phyloP scores from a whole-genome alignment of 2,888 invertebrate genomes.

The Oligia latruncula region DNA sequence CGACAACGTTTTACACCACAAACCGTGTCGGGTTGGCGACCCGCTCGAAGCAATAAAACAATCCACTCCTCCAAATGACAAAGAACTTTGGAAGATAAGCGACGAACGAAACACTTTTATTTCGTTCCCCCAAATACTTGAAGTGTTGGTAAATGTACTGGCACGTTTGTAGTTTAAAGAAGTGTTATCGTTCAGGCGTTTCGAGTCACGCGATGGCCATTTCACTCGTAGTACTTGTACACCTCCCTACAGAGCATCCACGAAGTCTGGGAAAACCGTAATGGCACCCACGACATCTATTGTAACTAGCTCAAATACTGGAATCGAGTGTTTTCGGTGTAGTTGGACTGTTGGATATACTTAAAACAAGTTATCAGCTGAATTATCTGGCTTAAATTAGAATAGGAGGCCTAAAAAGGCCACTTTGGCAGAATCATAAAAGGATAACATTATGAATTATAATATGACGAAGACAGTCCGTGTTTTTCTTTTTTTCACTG shows the following conservation, averaged over 20 bases:
- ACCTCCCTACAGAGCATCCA: conserved; percentile 49
- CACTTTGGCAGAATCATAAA: no score
- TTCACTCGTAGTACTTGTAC: conserved; percentile 46
- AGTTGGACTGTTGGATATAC: neutral
- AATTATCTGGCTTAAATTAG: conserved; percentile 9
- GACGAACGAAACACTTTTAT: conserved; percentile 59
- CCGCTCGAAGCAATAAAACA: conserved; percentile 58
- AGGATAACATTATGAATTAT: no score
- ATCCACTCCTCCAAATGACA: conserved; percentile 62
- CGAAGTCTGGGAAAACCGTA: conserved; percentile 50
- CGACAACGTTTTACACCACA: conserved; percentile 55
- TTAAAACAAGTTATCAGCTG: conserved; percentile 20
- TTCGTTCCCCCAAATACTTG: conserved; percentile 59
- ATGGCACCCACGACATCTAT: conserved; percentile 55
- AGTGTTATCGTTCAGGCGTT: conserved; percentile 61
- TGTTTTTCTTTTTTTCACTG: no score
- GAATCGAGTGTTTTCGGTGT: conserved; percentile 21
- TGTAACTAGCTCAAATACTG: conserved; percentile 47
- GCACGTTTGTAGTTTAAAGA: conserved; percentile 62
- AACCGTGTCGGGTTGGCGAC: conserved; percentile 60
- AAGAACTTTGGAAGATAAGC: conserved; percentile 60
- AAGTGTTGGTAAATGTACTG: conserved; percentile 60
- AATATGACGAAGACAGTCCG: no score
- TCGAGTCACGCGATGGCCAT: conserved; percentile 63
- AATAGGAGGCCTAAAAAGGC: no score